Conservation (phyloP, 2,888 invertebrate species). For the Callimorpha dominula region DNA sequence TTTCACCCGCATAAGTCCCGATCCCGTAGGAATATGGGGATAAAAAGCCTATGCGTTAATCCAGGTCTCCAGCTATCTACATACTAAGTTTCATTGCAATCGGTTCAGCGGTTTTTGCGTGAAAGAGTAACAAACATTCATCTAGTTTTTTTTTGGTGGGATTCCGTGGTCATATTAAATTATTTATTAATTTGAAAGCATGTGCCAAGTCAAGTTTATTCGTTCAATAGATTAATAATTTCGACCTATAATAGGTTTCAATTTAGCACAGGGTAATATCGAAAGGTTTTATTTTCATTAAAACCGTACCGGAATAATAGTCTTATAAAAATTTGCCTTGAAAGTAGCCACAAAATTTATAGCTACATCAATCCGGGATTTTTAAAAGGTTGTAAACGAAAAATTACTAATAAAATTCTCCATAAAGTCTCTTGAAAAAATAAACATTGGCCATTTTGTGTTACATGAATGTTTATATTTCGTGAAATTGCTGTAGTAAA, state of each 20-base stretch:
- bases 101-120: too few relatives aligned
- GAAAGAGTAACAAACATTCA: too few relatives aligned
- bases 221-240: neutral
- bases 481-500: constrained; percentile 4
- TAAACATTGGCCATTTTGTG: constrained; percentile 5
- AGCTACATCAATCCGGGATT: constrained; percentile 47
- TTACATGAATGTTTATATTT: constrained; percentile 17
- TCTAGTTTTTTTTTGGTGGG: too few relatives aligned
- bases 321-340: constrained; percentile 42
- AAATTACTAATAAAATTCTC: constrained; percentile 47
- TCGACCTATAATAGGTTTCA: neutral
- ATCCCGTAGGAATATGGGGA: too few relatives aligned
- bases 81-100: too few relatives aligned
- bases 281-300: constrained; percentile 45
- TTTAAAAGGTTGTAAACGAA: constrained; percentile 49
- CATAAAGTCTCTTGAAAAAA: constrained; percentile 39
- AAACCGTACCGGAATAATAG: constrained; percentile 34
- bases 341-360: constrained; percentile 52
- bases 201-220: neutral
- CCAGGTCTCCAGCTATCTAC: too few relatives aligned
- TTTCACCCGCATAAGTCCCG: too few relatives aligned
- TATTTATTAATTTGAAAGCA: neutral
- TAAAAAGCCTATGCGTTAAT: too few relatives aligned
- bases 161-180: neutral
- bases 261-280: constrained; percentile 18